A percentile compares a stretch with the other conserved stretches of the same genome.
Conservation (phyloP, 2,113 vertebrate genomes). For the Pseudois nayaur region DNA sequence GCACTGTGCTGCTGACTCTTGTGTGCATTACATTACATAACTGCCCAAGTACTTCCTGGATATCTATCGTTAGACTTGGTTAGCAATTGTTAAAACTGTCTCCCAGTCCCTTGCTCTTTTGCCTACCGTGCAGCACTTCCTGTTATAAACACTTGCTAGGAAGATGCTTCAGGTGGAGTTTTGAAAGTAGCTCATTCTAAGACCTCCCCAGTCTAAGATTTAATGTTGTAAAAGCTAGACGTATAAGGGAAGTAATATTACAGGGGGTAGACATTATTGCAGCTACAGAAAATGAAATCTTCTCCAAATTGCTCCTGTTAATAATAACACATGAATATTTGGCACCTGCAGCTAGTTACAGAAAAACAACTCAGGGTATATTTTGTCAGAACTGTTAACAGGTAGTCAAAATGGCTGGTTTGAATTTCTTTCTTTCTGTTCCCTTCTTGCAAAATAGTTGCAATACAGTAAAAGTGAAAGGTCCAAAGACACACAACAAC, state of each 20-base stretch:
- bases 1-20: not conserved
- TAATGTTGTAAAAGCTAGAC: not conserved
- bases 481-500: not conserved
- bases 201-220: not conserved
- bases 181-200: not conserved
- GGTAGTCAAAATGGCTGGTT: not conserved
- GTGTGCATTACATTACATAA: not conserved
- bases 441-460: slow-evolving; percentile 15
- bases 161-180: not conserved
- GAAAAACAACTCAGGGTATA: not conserved
- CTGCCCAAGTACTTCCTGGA: not conserved
- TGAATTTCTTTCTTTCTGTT: not conserved
- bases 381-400: not conserved
- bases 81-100: not conserved
- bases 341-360: not conserved
- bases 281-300: not conserved
- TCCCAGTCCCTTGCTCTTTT: not conserved
- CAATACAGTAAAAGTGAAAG: not conserved
- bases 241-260: not conserved
- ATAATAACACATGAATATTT: not conserved
- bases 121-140: not conserved
- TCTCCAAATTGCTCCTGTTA: not conserved
- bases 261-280: not conserved
- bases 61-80: not conserved
- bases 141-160: not conserved